These are phyloP conservation scores for Nothocercus julius DNA, from an alignment of 2,113 vertebrate genomes.

Conservation along the genomic window DNA sequence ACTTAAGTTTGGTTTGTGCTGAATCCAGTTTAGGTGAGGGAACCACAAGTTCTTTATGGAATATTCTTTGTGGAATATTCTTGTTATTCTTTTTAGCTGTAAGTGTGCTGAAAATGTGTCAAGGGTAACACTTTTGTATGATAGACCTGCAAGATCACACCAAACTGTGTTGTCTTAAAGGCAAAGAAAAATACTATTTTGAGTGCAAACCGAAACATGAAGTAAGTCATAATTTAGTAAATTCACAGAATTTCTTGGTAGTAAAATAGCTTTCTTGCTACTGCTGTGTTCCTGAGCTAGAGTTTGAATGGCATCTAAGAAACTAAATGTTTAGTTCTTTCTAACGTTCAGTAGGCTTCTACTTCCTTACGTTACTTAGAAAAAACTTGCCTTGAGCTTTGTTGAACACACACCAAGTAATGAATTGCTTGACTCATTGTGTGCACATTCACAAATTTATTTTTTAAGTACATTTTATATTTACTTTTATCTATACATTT, in stretches of 20 bases:
- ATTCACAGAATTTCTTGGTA: neutral
- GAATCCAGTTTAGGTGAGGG: neutral
- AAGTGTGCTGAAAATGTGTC: neutral
- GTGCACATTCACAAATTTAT: neutral
- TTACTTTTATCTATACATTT: no score
- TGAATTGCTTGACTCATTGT: accelerated
- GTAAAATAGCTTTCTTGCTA: neutral
- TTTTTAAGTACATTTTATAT: neutral
- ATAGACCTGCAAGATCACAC: neutral
- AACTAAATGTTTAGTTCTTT: neutral
- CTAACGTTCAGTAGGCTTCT: neutral
- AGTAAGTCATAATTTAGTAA: neutral
- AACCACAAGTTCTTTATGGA: neutral
- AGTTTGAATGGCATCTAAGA: neutral
- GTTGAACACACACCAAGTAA: neutral
- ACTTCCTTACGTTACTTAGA: neutral
- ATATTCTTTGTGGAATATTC: neutral
- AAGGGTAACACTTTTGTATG: neutral
- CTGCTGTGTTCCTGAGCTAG: neutral
- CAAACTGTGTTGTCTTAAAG: neutral
- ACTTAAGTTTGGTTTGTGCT: no score
- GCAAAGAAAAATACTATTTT: neutral
- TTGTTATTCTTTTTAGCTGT: neutral
- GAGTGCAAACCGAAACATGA: neutral
- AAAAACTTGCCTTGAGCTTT: neutral